Base-by-base conservation (phyloP, 2,113 vertebrate species). In the Sprattus sprattus region DNA sequence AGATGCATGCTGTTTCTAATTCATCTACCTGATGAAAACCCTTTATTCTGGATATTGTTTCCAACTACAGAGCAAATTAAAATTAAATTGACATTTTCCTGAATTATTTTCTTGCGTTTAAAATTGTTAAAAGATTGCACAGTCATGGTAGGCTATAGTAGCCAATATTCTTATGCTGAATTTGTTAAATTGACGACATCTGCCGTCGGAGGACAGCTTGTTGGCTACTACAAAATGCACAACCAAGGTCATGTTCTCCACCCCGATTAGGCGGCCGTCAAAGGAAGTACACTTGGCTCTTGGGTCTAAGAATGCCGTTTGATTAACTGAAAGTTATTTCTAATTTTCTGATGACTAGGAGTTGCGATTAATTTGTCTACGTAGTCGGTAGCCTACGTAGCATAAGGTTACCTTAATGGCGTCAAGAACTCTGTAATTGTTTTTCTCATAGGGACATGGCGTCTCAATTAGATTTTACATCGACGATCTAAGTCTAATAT, bases 111-210 rank as follows among this genome's bases (percentile, higher is more conserved):
- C 22, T 25, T 5, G 22, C 25, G 6, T 7, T n/a, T 64, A 9
- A 64, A 64, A 64, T 64, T 22, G 8, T 64, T 25, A 64, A 25
- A 64, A 64, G 22, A 25, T 25, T 25, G 60, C n/a, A 64, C 16
- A n/a, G 22, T 39, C 20, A n/a, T 67, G 18, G 64, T 78, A 39
- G 71, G 2, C 28, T 78, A 22, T 22, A 60, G 28, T 39, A 78
- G 28, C 25, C 32, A 39, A 39, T 39, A 78, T 78, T 39, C 6
- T 67, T 8, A 16, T 39, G 71, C 28, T 78, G 25, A 85, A 83
- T 80, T 78, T 64, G 85, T 81, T 78, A 45, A 84, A 57, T 86
- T 88, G 87, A 88, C 89, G 89, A 88, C 87, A 87, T 88, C 86
- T 87, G 87, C 83, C 82, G 89, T 87, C 82, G 28, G 82, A 45